Conservation (phyloP, 2,113 vertebrate species). For the Trachemys scripta region DNA sequence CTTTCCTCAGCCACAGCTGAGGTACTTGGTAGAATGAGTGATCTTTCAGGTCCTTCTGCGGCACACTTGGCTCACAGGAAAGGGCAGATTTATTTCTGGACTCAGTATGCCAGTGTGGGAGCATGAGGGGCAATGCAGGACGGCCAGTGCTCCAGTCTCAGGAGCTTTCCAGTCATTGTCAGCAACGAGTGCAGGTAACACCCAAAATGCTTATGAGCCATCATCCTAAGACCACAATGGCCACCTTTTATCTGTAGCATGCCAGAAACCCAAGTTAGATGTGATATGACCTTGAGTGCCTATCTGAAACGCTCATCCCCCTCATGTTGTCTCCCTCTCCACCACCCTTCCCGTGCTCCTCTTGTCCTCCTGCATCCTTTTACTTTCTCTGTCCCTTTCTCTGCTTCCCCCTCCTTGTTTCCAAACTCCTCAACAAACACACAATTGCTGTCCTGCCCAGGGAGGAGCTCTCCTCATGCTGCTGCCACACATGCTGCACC, state of each 20-base stretch:
- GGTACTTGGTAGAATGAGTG: neutral
- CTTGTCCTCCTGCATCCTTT: neutral
- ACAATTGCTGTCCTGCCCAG: neutral
- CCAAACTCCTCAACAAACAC: neutral
- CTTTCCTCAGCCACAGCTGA: neutral
- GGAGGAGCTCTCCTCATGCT: neutral
- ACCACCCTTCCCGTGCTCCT: neutral
- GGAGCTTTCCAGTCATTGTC: neutral
- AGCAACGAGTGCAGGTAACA: neutral
- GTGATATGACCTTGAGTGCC: neutral
- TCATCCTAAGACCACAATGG: neutral
- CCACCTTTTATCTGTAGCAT: neutral
- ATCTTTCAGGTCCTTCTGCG: fast-evolving
- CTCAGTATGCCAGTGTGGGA: fast-evolving
- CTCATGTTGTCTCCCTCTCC: neutral
- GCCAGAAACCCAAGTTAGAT: neutral
- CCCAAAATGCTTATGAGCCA: neutral
- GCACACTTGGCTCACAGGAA: neutral
- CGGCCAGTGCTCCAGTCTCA: neutral
- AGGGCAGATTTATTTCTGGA: neutral
- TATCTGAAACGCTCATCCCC: fast-evolving
- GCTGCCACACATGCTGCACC: neutral
- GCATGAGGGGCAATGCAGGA: neutral
- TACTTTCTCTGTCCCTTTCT: neutral
- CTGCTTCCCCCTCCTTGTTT: neutral